Evolutionary conservation across 2,888 invertebrate genomes (phyloP).

Genomic region (Deilephila porcellus): DNA sequence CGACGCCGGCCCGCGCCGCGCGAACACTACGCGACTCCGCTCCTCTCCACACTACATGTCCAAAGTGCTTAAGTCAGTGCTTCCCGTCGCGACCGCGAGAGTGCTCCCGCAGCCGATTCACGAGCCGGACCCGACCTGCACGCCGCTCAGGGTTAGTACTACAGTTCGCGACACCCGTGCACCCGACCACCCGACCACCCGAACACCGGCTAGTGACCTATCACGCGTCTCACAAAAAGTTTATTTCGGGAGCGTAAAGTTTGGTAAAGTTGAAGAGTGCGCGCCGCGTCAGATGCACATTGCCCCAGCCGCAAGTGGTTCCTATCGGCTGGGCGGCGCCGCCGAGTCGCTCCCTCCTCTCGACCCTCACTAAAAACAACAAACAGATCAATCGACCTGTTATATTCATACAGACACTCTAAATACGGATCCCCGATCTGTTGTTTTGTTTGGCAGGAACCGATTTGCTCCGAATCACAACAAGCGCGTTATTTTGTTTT

Average conservation of each 20-base stretch:
- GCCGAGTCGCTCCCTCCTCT: conserved; percentile 74
- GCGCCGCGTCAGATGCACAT: conserved; percentile 76
- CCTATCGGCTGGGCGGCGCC: conserved; percentile 77
- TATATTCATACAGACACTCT: conserved; percentile 65
- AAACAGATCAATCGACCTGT: conserved; percentile 81
- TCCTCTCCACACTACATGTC: conserved; percentile 74
- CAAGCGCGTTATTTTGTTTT: conserved; percentile 72
- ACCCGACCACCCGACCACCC: conserved; percentile 50
- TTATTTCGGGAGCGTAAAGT: conserved; percentile 78
- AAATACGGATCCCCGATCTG: conserved; percentile 56
- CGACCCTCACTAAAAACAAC: conserved; percentile 78
- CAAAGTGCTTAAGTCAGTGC: conserved; percentile 83
- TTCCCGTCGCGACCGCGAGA: conserved; percentile 79
- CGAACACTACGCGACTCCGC: conserved; percentile 67
- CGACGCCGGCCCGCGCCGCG: conserved; percentile 78
- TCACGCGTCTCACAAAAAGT: conserved; percentile 70
- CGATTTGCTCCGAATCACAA: conserved; percentile 57
- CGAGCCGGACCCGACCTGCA: conserved; percentile 78
- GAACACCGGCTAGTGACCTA: conserved; percentile 57
- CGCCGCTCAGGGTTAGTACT: conserved; percentile 81
- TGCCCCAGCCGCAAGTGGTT: conserved; percentile 76
- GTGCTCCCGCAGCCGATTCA: conserved; percentile 78
- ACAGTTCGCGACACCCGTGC: conserved; percentile 52
- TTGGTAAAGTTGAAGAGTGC: conserved; percentile 76
- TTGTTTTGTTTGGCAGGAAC: conserved; percentile 57